Evolutionary conservation across 1,140 invertebrate genomes (phyloP), one percentile per base, ranked within the genome.

Genomic region (Brachionus paranguensis): DNA sequence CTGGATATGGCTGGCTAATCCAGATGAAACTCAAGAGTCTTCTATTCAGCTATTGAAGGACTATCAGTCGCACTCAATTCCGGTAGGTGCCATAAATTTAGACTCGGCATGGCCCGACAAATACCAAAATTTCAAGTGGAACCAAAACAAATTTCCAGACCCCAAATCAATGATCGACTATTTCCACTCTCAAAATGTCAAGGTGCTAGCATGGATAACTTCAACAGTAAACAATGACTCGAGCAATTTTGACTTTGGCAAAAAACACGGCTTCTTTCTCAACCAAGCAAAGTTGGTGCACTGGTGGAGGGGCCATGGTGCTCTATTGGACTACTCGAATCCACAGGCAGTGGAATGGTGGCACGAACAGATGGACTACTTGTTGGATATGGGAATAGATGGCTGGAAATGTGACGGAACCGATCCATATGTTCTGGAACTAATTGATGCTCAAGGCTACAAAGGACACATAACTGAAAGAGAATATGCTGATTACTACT

Each of bases 331-430:
- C 20, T 81, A 81, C 29, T 65, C 53, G 6, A 81, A 81, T 68
- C 78, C 50, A 24, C 17, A 64, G 1, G 78, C 78, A 37, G 78
- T 81, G 0, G 53, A 64, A n/a, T 81, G 78, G 78, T 81, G 78
- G 78, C 78, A 81, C 45, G 10, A 60, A 24, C 78, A 81, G 33
- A 81, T 81, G 27, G 78, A 81, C 20, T 43, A 20, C n/a, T 50
- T 81, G n/a, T 41, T 81, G 20, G 78, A 81, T 41, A 64, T 60
- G 11, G 78, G 50, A 10, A 47, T 78, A 50, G 76, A 78, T 17
- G 76, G 76, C 10, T 78, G 76, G 76, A 78, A 78, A 60, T 78
- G 76, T 37, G 78, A 81, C 27, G 78, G 53, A 8, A 81, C 53
- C 14, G 78, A 81, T 81, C 78, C 78, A 45, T 81, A 81, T 68